A percentile compares a stretch with the other conserved stretches of the same genome.
phyloP scores from a whole-genome alignment of 2,113 vertebrate species.

The Poicephalus gulielmi region DNA sequence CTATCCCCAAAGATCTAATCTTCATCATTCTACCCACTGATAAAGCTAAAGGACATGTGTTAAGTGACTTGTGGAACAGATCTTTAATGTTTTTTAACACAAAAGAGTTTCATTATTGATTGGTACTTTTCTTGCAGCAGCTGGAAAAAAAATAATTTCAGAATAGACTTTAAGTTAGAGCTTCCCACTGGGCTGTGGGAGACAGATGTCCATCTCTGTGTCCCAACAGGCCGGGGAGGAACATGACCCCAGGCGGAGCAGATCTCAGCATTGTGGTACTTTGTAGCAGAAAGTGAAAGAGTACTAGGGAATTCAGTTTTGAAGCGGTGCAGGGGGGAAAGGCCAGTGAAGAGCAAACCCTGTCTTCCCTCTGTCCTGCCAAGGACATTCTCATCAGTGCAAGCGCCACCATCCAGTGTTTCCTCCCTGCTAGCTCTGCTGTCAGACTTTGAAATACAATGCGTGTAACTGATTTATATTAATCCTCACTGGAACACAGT shows the following conservation, averaged over 20 bases:
- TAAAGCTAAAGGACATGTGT: neutral
- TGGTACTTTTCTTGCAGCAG: neutral
- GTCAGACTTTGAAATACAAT: neutral
- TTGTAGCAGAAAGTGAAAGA: neutral
- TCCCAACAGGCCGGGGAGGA: neutral
- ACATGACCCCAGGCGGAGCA: neutral
- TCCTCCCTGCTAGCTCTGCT: neutral
- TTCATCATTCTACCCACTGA: neutral
- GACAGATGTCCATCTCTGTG: neutral
- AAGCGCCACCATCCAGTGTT: neutral
- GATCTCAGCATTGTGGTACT: neutral
- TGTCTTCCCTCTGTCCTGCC: neutral
- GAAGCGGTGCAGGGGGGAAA: fast-evolving
- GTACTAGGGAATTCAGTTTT: neutral
- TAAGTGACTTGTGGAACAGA: neutral
- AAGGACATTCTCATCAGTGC: neutral
- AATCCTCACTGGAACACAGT: neutral
- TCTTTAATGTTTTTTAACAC: neutral
- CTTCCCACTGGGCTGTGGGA: neutral
- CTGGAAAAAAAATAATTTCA: neutral
- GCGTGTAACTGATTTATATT: neutral
- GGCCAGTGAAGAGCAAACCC: neutral
- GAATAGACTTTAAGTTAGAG: neutral
- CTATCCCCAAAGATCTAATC: neutral
- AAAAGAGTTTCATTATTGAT: neutral